Conservation (phyloP, 2,797 vertebrate species). For the Poecilia gillii region DNA sequence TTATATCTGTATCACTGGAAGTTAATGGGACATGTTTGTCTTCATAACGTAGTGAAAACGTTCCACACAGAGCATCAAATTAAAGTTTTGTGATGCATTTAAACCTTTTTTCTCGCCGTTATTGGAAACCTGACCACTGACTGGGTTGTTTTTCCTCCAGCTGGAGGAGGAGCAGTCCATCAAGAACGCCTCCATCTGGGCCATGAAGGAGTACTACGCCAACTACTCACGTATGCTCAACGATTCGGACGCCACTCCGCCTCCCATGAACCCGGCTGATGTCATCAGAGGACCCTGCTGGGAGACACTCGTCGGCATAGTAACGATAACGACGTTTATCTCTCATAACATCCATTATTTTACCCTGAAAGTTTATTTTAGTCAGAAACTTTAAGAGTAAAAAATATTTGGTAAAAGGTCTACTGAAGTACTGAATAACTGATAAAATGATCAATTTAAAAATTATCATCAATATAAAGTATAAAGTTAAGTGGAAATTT, state of each 20-base stretch:
- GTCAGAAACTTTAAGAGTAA: too few relatives aligned
- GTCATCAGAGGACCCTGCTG: conserved; percentile 96
- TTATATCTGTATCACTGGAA: background rate
- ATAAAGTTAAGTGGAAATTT: too few relatives aligned
- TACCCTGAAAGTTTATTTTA: background rate
- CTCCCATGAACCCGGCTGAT: conserved; percentile 87
- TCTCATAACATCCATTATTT: background rate
- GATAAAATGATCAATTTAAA: too few relatives aligned
- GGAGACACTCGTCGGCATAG: conserved; percentile 96
- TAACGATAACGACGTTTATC: conserved; percentile 67
- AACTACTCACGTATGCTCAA: conserved; percentile 79
- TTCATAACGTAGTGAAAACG: background rate
- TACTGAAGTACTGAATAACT: too few relatives aligned
- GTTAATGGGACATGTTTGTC: background rate
- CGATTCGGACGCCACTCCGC: conserved; percentile 75
- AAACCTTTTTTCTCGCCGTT: background rate
- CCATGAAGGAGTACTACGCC: conserved; percentile 84
- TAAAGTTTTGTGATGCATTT: background rate
- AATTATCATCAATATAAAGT: too few relatives aligned
- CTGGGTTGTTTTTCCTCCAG: conserved; percentile 64
- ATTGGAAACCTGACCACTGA: background rate
- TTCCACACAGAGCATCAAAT: background rate
- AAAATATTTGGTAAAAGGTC: too few relatives aligned
- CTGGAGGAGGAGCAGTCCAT: conserved; percentile 87
- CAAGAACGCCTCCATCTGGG: conserved; percentile 89